Conservation (phyloP, 2,888 invertebrate species). For the Tenodera sinensis region DNA sequence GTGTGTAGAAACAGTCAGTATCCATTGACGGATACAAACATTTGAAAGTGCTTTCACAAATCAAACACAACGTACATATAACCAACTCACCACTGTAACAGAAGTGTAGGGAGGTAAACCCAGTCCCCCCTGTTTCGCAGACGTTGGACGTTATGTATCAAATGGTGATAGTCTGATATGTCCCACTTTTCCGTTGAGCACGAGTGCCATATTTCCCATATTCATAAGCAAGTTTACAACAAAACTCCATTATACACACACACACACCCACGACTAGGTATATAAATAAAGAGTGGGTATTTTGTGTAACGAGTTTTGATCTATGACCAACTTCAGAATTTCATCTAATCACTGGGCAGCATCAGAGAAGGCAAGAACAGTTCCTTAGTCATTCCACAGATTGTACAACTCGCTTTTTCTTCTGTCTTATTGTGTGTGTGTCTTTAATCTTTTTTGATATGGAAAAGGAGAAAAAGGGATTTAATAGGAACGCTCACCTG, state of each 20-base stretch:
- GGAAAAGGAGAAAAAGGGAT: constrained; percentile 7
- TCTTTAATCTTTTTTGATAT: constrained; percentile 15
- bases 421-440: background rate
- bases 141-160: no score
- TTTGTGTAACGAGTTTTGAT: background rate
- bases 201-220: background rate
- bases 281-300: background rate
- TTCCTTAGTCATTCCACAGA: constrained; percentile 3
- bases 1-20: no score
- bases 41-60: no score
- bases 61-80: no score
- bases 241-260: background rate
- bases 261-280: background rate
- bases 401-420: background rate
- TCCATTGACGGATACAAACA: no score
- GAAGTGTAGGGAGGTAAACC: no score
- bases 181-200: background rate
- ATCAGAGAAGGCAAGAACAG: background rate
- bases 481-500: background rate
- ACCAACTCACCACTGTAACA: no score
- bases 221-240: background rate
- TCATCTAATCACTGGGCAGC: constrained; percentile 3
- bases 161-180: no score
- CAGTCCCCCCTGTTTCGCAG: no score
- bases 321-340: constrained; percentile 4